Evolutionary conservation across 2,113 vertebrate species (phyloP).

Genomic region (Cygnus buccinator): DNA sequence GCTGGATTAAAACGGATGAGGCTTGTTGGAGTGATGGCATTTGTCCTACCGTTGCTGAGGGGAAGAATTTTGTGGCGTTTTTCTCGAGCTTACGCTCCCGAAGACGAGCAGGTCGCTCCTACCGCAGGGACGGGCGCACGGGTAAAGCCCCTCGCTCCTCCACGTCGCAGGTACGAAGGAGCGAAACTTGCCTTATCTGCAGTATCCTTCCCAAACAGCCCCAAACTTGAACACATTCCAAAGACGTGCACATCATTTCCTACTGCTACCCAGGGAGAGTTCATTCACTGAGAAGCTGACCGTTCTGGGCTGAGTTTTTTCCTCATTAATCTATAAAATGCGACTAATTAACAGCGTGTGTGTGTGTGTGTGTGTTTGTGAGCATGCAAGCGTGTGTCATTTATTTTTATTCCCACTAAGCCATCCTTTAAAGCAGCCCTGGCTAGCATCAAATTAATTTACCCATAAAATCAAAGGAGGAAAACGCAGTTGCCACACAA

Average conservation of each 20-base stretch:
- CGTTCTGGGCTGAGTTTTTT: neutral
- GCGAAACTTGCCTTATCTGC: conserved; percentile 46
- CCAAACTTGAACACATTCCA: conserved; percentile 26
- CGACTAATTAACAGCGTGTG: neutral
- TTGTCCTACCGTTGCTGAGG: conserved; percentile 8
- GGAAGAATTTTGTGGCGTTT: neutral
- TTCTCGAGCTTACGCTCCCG: neutral
- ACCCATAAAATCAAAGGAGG: neutral
- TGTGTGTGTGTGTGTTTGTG: fast-evolving
- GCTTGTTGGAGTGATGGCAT: conserved; percentile 48
- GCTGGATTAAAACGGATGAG: conserved; percentile 28
- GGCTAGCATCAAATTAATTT: neutral
- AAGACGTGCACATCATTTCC: neutral
- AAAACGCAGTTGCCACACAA: neutral
- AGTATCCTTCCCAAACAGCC: conserved; percentile 41
- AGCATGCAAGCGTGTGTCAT: neutral
- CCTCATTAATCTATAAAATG: conserved; percentile 1
- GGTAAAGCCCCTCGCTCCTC: neutral
- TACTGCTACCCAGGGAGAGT: neutral
- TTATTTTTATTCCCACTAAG: conserved; percentile 33
- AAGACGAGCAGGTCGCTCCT: neutral
- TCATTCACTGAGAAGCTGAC: neutral
- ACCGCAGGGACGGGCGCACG: neutral
- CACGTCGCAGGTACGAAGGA: neutral
- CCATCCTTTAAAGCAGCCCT: neutral